Conservation (phyloP, 2,888 invertebrate species). For the Neoitamus cyanurus region DNA sequence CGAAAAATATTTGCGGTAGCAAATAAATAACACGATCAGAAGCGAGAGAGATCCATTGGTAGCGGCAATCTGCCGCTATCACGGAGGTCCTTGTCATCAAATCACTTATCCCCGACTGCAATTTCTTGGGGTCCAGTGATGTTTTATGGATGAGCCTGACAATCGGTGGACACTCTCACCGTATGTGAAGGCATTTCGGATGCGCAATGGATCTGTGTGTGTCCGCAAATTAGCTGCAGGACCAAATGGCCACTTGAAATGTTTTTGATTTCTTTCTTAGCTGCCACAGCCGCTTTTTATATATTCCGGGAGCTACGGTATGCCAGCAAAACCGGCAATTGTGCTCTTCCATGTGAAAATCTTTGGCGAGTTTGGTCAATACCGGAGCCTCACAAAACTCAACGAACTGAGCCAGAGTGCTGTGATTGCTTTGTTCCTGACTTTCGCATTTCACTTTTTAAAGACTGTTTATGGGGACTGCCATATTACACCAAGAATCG, state of each 20-base stretch:
- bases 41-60: not conserved
- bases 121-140: conserved; percentile 46
- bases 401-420: not conserved
- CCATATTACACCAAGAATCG: too few species aligned
- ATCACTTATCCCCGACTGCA: conserved; percentile 51
- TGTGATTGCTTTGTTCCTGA: too few species aligned
- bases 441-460: too few species aligned
- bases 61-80: conserved; percentile 56
- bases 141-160: conserved; percentile 55
- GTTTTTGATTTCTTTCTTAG: conserved; percentile 30
- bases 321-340: not conserved
- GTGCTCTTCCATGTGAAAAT: not conserved
- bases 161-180: conserved; percentile 43
- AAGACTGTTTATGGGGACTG: too few species aligned
- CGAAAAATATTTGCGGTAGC: conserved; percentile 47
- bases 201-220: not conserved
- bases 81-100: conserved; percentile 64
- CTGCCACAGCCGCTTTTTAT: not conserved
- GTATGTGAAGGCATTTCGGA: conserved; percentile 35
- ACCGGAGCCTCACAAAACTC: not conserved
- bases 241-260: conserved; percentile 16
- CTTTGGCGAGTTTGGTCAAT: not conserved
- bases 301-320: not conserved
- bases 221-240: conserved; percentile 32
- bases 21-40: conserved; percentile 48